Evolutionary conservation across 2,797 vertebrate genomes (phyloP).

Genomic region (Enteromius anoplus): DNA sequence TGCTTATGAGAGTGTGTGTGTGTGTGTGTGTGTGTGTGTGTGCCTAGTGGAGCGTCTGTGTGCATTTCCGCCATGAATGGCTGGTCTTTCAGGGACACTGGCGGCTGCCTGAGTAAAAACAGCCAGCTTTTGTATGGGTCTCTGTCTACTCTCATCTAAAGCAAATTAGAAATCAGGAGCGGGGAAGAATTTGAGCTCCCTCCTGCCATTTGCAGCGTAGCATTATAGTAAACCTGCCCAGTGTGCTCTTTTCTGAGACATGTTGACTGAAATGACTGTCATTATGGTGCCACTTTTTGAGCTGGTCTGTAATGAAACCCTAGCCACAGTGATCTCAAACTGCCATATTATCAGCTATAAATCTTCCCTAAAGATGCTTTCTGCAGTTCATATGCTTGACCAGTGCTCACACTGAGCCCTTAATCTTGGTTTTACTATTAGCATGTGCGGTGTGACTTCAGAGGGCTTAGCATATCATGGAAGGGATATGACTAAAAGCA

Average conservation of each 20-base stretch:
- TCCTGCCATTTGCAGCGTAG: conserved; percentile 76
- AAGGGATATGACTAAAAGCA: not conserved
- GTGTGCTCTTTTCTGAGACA: conserved; percentile 75
- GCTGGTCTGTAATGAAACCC: conserved; percentile 62
- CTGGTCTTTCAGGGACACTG: conserved; percentile 85
- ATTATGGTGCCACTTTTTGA: conserved; percentile 69
- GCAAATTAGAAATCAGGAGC: conserved; percentile 90
- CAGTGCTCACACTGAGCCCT: conserved; percentile 12
- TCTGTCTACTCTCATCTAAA: conserved; percentile 94
- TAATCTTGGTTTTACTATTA: conserved; percentile 33
- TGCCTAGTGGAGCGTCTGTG: conserved; percentile 47
- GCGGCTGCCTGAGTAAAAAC: conserved; percentile 86
- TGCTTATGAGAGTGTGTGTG: conserved; percentile 41
- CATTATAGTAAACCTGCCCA: conserved; percentile 79
- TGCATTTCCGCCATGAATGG: conserved; percentile 81
- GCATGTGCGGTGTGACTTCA: not conserved
- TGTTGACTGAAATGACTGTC: conserved; percentile 73
- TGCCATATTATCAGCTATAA: conserved; percentile 54
- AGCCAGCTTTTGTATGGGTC: conserved; percentile 93
- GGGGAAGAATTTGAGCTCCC: conserved; percentile 83
- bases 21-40: conserved; percentile 38
- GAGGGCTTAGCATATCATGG: not conserved
- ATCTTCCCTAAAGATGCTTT: conserved; percentile 54
- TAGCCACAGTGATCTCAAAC: conserved; percentile 59
- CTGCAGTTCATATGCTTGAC: conserved; percentile 26